phyloP scores from a whole-genome alignment of 2,113 vertebrate species.

The Indicator maculatus region DNA sequence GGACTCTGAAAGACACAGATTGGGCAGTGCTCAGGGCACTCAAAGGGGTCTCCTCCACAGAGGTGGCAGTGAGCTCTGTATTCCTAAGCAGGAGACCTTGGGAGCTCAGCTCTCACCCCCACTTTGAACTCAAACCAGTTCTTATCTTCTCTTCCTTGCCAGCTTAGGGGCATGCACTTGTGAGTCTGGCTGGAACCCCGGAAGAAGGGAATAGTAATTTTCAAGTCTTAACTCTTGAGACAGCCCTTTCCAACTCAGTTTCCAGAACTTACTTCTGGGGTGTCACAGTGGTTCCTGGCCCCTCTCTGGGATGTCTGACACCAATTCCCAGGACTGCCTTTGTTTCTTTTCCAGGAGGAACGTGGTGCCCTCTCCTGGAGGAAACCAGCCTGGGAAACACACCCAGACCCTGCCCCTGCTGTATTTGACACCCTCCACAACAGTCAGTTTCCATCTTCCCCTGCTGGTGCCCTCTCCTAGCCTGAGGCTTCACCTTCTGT shows the following conservation, averaged over 20 bases:
- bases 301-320: not conserved
- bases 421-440: not conserved
- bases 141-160: not conserved
- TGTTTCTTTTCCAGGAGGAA: conserved; percentile 24
- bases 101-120: not conserved
- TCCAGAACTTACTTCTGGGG: not conserved
- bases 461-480: not conserved
- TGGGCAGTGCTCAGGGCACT: not conserved
- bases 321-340: conserved; percentile 24
- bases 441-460: not conserved
- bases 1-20: not conserved
- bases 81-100: not conserved
- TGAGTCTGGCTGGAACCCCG: not conserved
- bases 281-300: not conserved
- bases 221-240: not conserved
- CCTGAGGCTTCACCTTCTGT: not conserved
- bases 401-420: not conserved
- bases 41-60: not conserved
- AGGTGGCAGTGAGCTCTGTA: not conserved
- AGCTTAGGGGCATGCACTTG: not conserved
- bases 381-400: not conserved
- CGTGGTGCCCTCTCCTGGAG: conserved; percentile 67
- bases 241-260: not conserved
- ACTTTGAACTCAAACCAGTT: not conserved
- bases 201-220: not conserved